Conservation (phyloP, 2,797 vertebrate genomes). For the Pygocentrus nattereri region DNA sequence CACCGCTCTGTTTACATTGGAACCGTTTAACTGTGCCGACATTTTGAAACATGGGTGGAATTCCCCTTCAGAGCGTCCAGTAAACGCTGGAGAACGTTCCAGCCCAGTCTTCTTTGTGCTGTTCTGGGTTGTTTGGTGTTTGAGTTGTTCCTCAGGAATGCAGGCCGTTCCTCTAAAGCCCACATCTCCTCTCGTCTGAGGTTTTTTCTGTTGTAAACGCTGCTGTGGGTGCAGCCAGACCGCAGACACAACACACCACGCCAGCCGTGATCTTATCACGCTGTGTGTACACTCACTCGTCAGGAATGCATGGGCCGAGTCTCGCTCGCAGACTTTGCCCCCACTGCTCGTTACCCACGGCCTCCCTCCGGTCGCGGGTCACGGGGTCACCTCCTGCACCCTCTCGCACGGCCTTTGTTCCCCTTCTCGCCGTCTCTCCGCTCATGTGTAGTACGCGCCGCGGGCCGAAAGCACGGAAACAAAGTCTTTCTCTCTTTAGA, state of each 20-base stretch:
- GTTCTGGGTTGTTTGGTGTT: not conserved
- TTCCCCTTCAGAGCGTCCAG: not conserved
- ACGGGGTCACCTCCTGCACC: conserved; percentile 43
- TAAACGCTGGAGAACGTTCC: not conserved
- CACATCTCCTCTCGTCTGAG: conserved; percentile 3
- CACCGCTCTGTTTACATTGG: no score
- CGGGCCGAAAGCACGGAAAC: no score
- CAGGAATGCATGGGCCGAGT: conserved; percentile 43
- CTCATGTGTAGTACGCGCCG: not conserved
- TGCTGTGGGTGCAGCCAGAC: conserved; percentile 49
- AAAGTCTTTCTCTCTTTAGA: no score
- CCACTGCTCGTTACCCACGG: conserved; percentile 23
- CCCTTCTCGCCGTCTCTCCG: not conserved
- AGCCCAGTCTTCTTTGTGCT: not conserved
- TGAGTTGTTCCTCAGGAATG: conserved; percentile 49
- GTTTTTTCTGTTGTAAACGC: conserved; percentile 27
- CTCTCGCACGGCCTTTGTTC: conserved; percentile 22
- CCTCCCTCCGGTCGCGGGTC: conserved; percentile 45
- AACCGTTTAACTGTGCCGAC: no score
- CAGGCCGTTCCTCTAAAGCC: conserved; percentile 36
- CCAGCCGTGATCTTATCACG: conserved; percentile 46
- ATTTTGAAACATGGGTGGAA: no score
- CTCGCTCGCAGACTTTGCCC: conserved; percentile 48
- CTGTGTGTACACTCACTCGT: conserved; percentile 43
- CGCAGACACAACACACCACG: conserved; percentile 55